Evolutionary conservation across 2,888 invertebrate species (phyloP), one percentile per base, ranked within the genome.

Genomic region (Mellilla xanthometata): DNA sequence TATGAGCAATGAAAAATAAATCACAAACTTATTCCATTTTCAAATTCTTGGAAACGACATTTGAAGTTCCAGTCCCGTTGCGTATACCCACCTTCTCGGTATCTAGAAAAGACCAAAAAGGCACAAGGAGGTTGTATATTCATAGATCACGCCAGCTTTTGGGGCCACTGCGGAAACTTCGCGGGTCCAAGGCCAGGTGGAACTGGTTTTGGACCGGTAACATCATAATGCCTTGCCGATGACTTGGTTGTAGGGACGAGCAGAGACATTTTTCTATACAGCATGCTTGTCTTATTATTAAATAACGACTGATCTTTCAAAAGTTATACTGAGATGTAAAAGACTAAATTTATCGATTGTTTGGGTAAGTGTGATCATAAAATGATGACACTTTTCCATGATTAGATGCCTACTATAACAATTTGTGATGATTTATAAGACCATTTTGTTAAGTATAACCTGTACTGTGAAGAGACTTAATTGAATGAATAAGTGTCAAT

Each of bases 131-230:
- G 38, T 52, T 46, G 39, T 47, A 39, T 49, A 52, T 53, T 52
- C 53, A 59, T 62, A 58, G 54, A 65, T 56, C 43, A 52, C 54
- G n/a, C n/a, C n/a, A 58, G 58, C 58, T 24, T 24, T 56, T 59
- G 76, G 70, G 76, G 76, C 72, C 81, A 65, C 69, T 65, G 70
- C 77, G 77, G 76, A 79, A 82, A 80, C 81, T 79, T 79, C 74
- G 74, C 68, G 73, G 64, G 64, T 29, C 69, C 82, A 88, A 86
- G 87, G 86, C 76, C 79, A 71, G 11, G 49, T 27, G 29, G 32
- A 47, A 87, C 87, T 77, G 68, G 87, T 86, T 85, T 66, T 48
- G 64, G 68, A 79, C 39, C 43, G 39, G 49, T 49, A 39, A 15
- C 31, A 41, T 39, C 42, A 56, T 54, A 36, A 43, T 44, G 56